These are phyloP conservation scores for Sebastolobus alascanus DNA, from an alignment of 2,797 vertebrate genomes.

Conservation along the genomic window DNA sequence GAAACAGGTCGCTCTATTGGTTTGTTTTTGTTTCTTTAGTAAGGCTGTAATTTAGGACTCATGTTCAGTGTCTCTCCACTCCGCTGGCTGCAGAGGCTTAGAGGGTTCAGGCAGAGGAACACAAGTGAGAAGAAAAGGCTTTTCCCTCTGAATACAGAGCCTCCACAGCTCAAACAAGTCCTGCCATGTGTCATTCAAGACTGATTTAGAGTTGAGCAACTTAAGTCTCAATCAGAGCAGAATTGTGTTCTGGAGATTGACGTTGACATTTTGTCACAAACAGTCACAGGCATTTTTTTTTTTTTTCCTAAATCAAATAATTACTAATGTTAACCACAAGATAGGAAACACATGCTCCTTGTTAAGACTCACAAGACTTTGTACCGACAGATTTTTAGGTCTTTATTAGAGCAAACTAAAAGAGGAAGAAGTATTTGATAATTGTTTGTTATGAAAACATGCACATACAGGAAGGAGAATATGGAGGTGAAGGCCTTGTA, in stretches of 20 bases:
- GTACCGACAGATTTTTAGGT: slow-evolving; percentile 33
- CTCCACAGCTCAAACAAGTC: slow-evolving; percentile 51
- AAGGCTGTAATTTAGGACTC: slow-evolving; percentile 84
- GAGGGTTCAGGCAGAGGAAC: slow-evolving; percentile 73
- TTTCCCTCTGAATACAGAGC: slow-evolving; percentile 65
- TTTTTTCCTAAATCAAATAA: slow-evolving; percentile 55
- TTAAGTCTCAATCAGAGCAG: slow-evolving; percentile 69
- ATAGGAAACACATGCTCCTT: slow-evolving; percentile 65
- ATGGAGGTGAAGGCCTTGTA: slow-evolving; percentile 10
- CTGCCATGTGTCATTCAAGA: slow-evolving; percentile 74
- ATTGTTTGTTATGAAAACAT: slow-evolving; percentile 49
- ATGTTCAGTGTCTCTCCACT: slow-evolving; percentile 82
- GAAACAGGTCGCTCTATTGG: slow-evolving; percentile 82
- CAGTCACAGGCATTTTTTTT: slow-evolving; percentile 46
- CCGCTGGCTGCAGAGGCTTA: slow-evolving; percentile 71
- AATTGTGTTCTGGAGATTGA: slow-evolving; percentile 69
- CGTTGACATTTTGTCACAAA: slow-evolving; percentile 73
- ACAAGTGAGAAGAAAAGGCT: slow-evolving; percentile 72
- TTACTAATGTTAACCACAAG: slow-evolving; percentile 62
- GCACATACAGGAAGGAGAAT: slow-evolving; percentile 10
- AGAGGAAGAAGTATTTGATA: slow-evolving; percentile 37
- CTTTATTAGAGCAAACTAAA: slow-evolving; percentile 55
- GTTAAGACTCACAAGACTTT: slow-evolving; percentile 47
- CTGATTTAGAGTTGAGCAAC: slow-evolving; percentile 61
- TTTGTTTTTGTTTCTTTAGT: slow-evolving; percentile 85